Percentiles rank a stretch among this genome's conserved stretches.
Conservation (phyloP, 2,113 vertebrate genomes). For the Porphyrio hochstetteri region DNA sequence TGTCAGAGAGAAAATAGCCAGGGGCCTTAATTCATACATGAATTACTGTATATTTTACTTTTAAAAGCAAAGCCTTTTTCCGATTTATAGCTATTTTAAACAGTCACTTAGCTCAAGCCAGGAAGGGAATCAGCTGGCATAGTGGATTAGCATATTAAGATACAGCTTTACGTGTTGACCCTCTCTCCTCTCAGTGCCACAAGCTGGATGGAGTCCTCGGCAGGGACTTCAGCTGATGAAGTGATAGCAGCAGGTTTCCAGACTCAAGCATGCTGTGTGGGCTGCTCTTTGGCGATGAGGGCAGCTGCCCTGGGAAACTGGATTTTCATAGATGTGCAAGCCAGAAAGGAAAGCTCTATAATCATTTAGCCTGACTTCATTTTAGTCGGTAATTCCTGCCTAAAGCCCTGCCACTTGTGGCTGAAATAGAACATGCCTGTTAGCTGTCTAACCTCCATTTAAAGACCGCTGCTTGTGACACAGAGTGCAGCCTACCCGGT, state of each 20-base stretch:
- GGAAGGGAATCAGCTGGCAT: slow-evolving; percentile 59
- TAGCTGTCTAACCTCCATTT: neutral
- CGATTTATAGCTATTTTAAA: slow-evolving; percentile 68
- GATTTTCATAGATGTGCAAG: slow-evolving; percentile 35
- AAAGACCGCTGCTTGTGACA: neutral
- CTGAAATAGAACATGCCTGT: neutral
- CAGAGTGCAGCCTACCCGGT: neutral
- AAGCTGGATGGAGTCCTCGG: slow-evolving; percentile 39
- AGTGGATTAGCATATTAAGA: slow-evolving; percentile 24
- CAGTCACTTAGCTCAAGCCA: slow-evolving; percentile 60
- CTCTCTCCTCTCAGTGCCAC: neutral
- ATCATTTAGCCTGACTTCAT: slow-evolving; percentile 27
- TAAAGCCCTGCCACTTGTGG: neutral
- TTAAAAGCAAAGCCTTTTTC: slow-evolving; percentile 45
- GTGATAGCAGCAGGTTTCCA: slow-evolving; percentile 64
- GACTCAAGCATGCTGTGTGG: slow-evolving; percentile 44
- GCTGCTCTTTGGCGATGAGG: slow-evolving; percentile 57
- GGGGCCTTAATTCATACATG: slow-evolving; percentile 37
- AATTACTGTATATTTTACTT: slow-evolving; percentile 46
- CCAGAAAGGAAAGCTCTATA: slow-evolving; percentile 19
- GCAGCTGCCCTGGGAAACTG: slow-evolving; percentile 62
- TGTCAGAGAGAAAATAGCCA: slow-evolving; percentile 17
- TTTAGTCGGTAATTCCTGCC: neutral
- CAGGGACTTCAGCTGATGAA: slow-evolving; percentile 63
- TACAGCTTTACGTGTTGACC: slow-evolving; percentile 10